A percentile compares a stretch with the other conserved stretches of the same genome.
These are phyloP conservation scores for Metridium senile DNA, from an alignment of 92 coral and sea anemone genomes.

Conservation along the genomic window DNA sequence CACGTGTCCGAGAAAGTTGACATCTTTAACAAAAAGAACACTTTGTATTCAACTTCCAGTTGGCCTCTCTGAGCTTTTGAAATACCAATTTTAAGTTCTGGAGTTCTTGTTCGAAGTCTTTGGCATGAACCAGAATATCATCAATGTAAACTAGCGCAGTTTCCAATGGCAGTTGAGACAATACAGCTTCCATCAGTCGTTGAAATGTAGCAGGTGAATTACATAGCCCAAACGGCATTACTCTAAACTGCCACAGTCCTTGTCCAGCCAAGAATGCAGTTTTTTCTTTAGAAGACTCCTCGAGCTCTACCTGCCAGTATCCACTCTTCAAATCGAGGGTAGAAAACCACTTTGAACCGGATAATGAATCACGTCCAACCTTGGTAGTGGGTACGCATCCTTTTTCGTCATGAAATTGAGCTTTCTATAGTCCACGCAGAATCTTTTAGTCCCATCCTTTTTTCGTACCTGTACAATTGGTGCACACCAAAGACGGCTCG, in stretches of 20 bases:
- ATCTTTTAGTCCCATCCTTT: constrained; percentile 41
- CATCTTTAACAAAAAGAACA: constrained; percentile 10
- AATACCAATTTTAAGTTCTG: constrained; percentile 2
- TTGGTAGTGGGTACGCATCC: constrained; percentile 26
- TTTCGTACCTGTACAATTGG: constrained; percentile 48
- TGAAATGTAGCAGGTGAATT: constrained; percentile 30
- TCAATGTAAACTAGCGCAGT: constrained; percentile 18
- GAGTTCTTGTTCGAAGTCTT: neutral
- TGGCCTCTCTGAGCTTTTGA: neutral
- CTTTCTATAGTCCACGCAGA: constrained; percentile 35
- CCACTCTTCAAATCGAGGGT: constrained; percentile 22
- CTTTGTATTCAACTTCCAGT: neutral
- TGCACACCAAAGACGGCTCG: constrained; percentile 47
- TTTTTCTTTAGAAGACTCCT: constrained; percentile 17
- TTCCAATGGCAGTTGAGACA: constrained; percentile 13
- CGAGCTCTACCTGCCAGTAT: constrained; percentile 31
- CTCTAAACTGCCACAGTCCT: constrained; percentile 39
- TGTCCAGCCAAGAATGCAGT: constrained; percentile 34
- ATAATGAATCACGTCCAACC: neutral
- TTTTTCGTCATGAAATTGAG: constrained; percentile 38
- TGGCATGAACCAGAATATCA: constrained; percentile 19
- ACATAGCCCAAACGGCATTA: constrained; percentile 6
- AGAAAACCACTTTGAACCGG: constrained; percentile 27
- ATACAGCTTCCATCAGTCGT: constrained; percentile 17
- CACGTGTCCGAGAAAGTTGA: constrained; percentile 26